These are phyloP conservation scores for Mustela erminea DNA, from an alignment of 2,797 vertebrate genomes.

Conservation along the genomic window DNA sequence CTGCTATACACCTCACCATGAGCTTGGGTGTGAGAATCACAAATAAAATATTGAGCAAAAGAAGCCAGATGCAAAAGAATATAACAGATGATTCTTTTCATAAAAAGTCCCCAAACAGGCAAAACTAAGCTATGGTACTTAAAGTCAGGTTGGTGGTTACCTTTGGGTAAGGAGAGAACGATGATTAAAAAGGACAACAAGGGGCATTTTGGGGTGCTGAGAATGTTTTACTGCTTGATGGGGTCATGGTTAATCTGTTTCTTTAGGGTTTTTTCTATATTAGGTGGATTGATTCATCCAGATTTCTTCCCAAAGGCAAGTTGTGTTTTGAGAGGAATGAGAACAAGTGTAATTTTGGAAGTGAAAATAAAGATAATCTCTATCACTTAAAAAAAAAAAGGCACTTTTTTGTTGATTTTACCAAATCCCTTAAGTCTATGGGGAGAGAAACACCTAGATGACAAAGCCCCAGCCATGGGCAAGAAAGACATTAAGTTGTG, in stretches of 20 bases:
- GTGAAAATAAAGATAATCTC: conserved; percentile 40
- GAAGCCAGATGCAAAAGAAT: not conserved
- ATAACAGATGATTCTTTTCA: not conserved
- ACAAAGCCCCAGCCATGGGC: not conserved
- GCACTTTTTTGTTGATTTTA: conserved; percentile 14
- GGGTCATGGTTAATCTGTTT: not conserved
- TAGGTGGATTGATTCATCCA: not conserved
- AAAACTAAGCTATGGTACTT: not conserved
- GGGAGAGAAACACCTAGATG: not conserved
- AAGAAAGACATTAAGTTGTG: not conserved
- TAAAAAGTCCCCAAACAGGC: not conserved
- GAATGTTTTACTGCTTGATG: not conserved
- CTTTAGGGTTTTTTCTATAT: not conserved
- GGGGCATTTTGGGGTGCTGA: not conserved
- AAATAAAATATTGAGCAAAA: not conserved
- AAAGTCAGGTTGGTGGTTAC: not conserved
- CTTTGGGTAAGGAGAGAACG: not conserved
- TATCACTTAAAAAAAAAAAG: not conserved
- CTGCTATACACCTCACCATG: not conserved
- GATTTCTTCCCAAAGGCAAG: not conserved
- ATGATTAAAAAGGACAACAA: not conserved
- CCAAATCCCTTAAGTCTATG: not conserved
- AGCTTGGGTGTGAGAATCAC: not conserved
- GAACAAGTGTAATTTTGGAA: conserved; percentile 5
- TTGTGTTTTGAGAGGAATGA: not conserved